A percentile compares a stretch with the other conserved stretches of the same genome.
Conservation (phyloP, 1,140 invertebrate species). For the Oedothorax gibbosus region DNA sequence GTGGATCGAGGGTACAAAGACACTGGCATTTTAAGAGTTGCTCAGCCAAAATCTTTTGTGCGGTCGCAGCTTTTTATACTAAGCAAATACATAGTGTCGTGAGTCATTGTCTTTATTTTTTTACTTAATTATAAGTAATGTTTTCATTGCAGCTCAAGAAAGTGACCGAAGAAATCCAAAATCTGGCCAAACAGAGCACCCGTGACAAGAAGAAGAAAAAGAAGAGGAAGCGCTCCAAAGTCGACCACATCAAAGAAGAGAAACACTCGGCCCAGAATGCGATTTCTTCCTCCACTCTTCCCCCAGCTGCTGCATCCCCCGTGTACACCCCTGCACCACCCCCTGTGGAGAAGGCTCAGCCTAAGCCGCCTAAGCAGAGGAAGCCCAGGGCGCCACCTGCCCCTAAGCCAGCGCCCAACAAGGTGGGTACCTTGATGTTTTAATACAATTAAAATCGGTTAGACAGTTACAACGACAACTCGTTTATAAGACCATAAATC, state of each 20-base stretch:
- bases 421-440: no score
- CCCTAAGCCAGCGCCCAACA: not conserved
- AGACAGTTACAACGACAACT: no score
- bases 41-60: not conserved
- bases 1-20: no score
- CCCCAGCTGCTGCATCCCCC: slow-evolving; percentile 19
- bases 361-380: slow-evolving; percentile 65
- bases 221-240: slow-evolving; percentile 65
- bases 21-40: no score
- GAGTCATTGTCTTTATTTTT: no score
- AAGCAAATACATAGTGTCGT: no score
- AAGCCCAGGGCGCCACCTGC: slow-evolving; percentile 47
- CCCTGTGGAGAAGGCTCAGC: slow-evolving; percentile 55
- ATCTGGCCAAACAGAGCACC: slow-evolving; percentile 65
- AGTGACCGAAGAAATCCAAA: slow-evolving; percentile 61
- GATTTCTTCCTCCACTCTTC: not conserved
- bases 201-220: slow-evolving; percentile 76
- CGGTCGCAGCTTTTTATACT: not conserved
- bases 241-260: slow-evolving; percentile 67
- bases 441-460: no score
- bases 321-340: slow-evolving; percentile 58
- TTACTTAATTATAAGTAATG: no score
- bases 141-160: slow-evolving; percentile 62
- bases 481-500: no score
- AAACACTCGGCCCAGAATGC: slow-evolving; percentile 56